These are phyloP conservation scores for Protobothrops mucrosquamatus DNA, from an alignment of 2,113 vertebrate species.

Conservation along the genomic window DNA sequence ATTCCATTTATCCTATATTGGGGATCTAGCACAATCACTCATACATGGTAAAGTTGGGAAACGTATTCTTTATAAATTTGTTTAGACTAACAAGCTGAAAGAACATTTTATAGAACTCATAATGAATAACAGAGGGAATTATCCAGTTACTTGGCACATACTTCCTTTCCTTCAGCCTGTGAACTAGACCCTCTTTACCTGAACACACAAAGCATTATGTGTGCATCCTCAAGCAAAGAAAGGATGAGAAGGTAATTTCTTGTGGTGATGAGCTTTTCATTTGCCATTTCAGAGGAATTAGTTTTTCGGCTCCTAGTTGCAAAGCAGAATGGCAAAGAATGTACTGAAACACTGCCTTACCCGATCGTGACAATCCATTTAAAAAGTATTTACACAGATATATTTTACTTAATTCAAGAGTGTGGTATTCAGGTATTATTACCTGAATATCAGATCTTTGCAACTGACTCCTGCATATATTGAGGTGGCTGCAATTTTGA, in stretches of 20 bases:
- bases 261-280: slow-evolving; percentile 48
- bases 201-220: neutral
- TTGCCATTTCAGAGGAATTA: slow-evolving; percentile 46
- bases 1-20: slow-evolving; percentile 50
- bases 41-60: slow-evolving; percentile 50
- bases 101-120: slow-evolving; percentile 56
- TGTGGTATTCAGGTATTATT: neutral
- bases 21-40: slow-evolving; percentile 57
- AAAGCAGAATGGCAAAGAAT: slow-evolving; percentile 51
- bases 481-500: neutral
- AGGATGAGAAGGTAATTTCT: slow-evolving; percentile 20
- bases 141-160: neutral
- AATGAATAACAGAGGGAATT: slow-evolving; percentile 48
- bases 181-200: neutral
- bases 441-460: neutral
- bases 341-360: slow-evolving; percentile 53
- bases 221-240: neutral
- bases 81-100: slow-evolving; percentile 36
- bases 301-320: slow-evolving; percentile 56
- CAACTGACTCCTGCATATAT: too few species aligned
- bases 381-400: fast-evolving
- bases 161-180: neutral
- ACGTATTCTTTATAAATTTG: slow-evolving; percentile 47
- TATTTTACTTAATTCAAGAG: neutral
- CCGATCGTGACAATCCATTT: slow-evolving; percentile 58